These are phyloP conservation scores for Solen grandis DNA, from an alignment of 1,140 invertebrate species.

Conservation along the genomic window DNA sequence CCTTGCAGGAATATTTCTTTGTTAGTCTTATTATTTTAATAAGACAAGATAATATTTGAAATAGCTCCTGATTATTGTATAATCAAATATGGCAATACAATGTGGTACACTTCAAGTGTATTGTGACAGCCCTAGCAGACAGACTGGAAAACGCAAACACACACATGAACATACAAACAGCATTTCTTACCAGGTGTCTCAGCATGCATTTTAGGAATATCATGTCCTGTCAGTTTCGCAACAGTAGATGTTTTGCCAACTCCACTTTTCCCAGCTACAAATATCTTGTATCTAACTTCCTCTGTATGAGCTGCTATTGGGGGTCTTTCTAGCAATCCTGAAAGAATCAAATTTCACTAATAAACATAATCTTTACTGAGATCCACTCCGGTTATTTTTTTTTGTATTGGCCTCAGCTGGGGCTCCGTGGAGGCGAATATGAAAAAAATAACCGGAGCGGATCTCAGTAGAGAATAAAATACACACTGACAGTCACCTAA, in stretches of 20 bases:
- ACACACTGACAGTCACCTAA: not conserved
- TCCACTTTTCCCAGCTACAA: conserved; percentile 83
- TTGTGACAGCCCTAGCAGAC: not conserved
- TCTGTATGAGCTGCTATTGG: conserved; percentile 80
- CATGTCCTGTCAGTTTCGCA: conserved; percentile 82
- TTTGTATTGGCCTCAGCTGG: no score
- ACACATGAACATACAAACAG: not conserved
- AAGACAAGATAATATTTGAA: no score
- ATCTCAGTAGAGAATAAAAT: not conserved
- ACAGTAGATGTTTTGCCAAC: conserved; percentile 84
- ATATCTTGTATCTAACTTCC: conserved; percentile 85
- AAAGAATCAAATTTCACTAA: not conserved
- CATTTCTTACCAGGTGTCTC: conserved; percentile 81
- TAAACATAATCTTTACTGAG: not conserved
- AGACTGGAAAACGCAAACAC: not conserved
- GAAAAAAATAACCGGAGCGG: not conserved
- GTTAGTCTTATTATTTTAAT: not conserved
- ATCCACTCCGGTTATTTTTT: no score
- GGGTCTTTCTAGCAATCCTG: conserved; percentile 84
- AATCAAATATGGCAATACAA: no score
- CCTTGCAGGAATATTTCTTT: not conserved
- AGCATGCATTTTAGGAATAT: conserved; percentile 75
- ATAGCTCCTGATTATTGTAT: no score
- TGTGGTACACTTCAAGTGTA: no score
- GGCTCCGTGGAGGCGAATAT: not conserved